phyloP scores from a whole-genome alignment of 2,797 vertebrate genomes.

The Euphonia xanthogaster region DNA sequence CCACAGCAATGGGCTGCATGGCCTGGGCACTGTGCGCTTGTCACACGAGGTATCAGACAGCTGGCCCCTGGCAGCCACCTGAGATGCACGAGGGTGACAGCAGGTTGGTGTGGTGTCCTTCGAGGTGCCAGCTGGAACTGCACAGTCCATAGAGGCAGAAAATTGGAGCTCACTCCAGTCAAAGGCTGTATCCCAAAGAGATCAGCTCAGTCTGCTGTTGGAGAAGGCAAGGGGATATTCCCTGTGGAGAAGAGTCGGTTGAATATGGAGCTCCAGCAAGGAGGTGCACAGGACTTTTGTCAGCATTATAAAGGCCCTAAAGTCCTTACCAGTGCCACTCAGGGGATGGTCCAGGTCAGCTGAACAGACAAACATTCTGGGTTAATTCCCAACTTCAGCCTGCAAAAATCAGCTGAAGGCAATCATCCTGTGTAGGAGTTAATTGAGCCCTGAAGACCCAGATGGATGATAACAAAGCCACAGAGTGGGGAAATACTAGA shows the following conservation, averaged over 20 bases:
- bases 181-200: background rate
- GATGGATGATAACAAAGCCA: background rate
- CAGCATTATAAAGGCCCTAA: background rate
- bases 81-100: background rate
- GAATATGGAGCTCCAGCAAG: rapidly evolving
- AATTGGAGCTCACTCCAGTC: background rate
- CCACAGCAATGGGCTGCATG: background rate
- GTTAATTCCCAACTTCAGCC: background rate
- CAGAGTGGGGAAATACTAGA: background rate
- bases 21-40: background rate
- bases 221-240: background rate
- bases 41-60: background rate
- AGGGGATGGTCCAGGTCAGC: background rate
- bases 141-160: background rate
- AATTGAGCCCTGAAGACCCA: background rate
- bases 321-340: background rate
- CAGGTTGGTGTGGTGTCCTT: background rate
- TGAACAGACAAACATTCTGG: background rate
- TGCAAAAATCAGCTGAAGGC: background rate
- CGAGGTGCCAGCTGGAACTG: rapidly evolving
- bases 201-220: background rate
- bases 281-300: background rate
- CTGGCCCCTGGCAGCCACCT: background rate
- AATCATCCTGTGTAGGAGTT: background rate
- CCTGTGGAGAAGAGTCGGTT: background rate